Evolutionary conservation across 2,888 invertebrate species (phyloP), one percentile per base, ranked within the genome.

Genomic region (Ephialtes manifestator): DNA sequence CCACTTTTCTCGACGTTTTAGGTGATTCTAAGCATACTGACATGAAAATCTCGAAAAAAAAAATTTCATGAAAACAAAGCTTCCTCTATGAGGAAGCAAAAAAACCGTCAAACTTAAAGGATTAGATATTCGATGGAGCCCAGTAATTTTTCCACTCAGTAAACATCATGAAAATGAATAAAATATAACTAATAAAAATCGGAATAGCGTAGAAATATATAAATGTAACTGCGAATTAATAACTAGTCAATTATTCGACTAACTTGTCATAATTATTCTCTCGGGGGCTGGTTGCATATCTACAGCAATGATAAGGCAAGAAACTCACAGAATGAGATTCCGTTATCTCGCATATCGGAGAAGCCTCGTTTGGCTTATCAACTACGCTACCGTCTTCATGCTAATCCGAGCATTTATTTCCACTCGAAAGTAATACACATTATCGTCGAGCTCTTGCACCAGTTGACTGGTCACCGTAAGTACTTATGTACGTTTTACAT

Each of bases 361-460:
- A 87, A 87, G 85, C 89, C 89, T 88, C 90, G 89, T 90, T 92
- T 90, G 89, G 89, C 90, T 92, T 93, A 91, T 92, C 92, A 83
- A 86, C 60, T 78, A 87, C 67, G 74, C 72, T 84, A 82, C 89
- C 65, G 87, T 89, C 90, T 90, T 89, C 90, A 92, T 91, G 90
- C 89, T 92, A 91, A 92, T 92, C 90, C 88, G 89, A 89, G 90
- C 91, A 92, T 91, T 92, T 90, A 90, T 91, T 92, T 89, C 86
- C 87, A 86, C 87, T 83, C 87, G 86, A 89, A 86, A 87, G 89
- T 89, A 91, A 87, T 85, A 86, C 87, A 81, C 83, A 83, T 86
- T 88, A 83, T 85, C 85, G 81, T 71, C 58, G 51, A 65, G 75
- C 68, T 63, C 72, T 39, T 39, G 18, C 35, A 11, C 20, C 43